Base-by-base conservation (phyloP, 1,140 invertebrate genomes). In the Atta colombica region DNA sequence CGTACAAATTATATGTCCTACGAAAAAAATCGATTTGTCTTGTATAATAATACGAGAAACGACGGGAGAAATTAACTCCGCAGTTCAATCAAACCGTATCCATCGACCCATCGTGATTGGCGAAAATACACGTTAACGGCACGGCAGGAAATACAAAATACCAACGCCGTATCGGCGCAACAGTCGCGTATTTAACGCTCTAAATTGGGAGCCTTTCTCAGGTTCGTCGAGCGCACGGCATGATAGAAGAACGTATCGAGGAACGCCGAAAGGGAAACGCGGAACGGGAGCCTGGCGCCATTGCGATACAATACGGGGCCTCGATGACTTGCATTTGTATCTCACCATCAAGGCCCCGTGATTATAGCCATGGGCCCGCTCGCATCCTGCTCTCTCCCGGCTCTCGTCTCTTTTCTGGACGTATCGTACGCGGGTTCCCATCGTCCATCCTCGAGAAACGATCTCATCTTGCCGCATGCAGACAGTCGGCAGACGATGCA, bases 211-310 rank as follows among this genome's bases (percentile, higher is more conserved):
- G 68, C 25, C 80, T 51, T 75, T 84, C 69, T 84, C 58, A 25
- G 69, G 39, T 49, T 75, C 39, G 14, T 69, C 63, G 35, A 69
- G 74, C 39, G 51, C 28, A 80, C 75, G 60, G 75, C 61, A 72
- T 61, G 88, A 91, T 85, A 89, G 75, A 91, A 25, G 75, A 86
- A 80, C 84, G 68, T 69, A 88, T 88, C 85, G 85, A 60, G 49
- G 45, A 81, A 86, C 61, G 82, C 61, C 63, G 75, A 87, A 82
- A 82, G 77, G 88, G 84, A 92, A 89, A 88, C 89, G 91, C 89
- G 88, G 92, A 94, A 95, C 94, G 91, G 94, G 93, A 95, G 94
- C 94, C 92, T 94, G 94, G 94, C 94, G 94, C 94, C 94, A 94
- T 94, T 94, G 91, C 94, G 91, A 92, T 92, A 94, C 94, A 94